Conservation (phyloP, 2,113 vertebrate genomes). For the Phocoena sinus region DNA sequence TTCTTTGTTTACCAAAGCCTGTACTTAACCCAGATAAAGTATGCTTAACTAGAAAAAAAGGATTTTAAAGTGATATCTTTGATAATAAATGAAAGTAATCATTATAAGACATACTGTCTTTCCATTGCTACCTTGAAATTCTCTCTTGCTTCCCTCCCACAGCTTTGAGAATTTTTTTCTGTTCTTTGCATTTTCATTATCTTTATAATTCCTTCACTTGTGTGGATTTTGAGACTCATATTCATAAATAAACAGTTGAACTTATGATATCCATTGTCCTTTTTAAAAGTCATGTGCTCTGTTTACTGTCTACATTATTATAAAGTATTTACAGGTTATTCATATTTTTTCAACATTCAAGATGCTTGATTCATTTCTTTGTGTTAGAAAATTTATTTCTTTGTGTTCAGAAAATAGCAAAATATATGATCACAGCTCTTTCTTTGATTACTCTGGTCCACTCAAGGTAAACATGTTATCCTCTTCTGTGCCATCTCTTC, state of each 20-base stretch:
- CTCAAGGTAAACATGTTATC: not conserved
- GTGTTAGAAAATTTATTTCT: not conserved
- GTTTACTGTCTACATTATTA: not conserved
- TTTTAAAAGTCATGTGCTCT: not conserved
- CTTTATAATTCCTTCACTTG: not conserved
- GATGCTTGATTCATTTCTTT: not conserved
- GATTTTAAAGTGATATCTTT: not conserved
- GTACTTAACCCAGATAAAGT: not conserved
- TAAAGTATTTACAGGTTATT: not conserved
- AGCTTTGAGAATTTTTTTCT: not conserved
- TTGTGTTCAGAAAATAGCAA: not conserved
- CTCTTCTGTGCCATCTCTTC: not conserved
- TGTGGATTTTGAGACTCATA: not conserved
- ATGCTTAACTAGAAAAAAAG: not conserved
- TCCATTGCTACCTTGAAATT: not conserved
- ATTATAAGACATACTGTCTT: not conserved
- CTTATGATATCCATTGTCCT: not conserved
- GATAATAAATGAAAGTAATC: not conserved
- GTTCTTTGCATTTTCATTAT: not conserved
- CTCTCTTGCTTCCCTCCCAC: not conserved
- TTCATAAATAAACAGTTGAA: not conserved
- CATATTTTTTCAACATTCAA: not conserved
- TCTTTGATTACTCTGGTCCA: not conserved
- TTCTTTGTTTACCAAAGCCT: not conserved
- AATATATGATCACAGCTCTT: not conserved